Conservation (phyloP, 2,797 vertebrate species). For the Cryptoprocta ferox region DNA sequence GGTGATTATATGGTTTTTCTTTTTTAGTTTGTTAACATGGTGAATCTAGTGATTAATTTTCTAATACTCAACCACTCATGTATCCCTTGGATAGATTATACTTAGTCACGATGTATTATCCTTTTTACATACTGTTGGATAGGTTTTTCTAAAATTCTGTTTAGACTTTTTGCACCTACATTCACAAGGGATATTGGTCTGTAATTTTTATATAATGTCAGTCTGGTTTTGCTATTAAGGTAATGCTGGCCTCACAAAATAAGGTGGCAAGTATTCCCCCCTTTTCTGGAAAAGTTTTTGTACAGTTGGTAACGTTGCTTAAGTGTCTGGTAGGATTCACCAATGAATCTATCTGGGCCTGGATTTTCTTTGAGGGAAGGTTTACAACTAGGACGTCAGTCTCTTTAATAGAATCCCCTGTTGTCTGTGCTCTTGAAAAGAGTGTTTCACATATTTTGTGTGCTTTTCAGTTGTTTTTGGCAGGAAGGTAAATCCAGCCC, state of each 20-base stretch:
- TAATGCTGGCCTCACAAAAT: not conserved
- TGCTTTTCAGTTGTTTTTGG: not conserved
- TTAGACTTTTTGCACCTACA: not conserved
- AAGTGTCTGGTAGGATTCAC: not conserved
- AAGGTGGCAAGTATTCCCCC: not conserved
- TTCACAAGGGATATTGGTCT: not conserved
- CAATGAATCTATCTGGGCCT: not conserved
- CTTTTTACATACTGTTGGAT: not conserved
- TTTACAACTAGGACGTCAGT: not conserved
- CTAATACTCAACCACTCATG: not conserved
- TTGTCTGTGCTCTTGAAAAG: not conserved
- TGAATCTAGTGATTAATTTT: not conserved
- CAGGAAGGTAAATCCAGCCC: not conserved
- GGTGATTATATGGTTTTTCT: not conserved
- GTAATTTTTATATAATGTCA: not conserved
- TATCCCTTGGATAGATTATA: not conserved
- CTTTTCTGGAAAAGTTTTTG: not conserved
- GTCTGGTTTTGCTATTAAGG: not conserved
- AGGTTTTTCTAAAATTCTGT: not conserved
- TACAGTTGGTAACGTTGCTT: not conserved
- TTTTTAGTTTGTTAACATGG: not conserved
- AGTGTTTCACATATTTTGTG: not conserved
- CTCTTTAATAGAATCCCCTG: not conserved
- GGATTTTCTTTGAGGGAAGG: not conserved
- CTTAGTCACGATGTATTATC: not conserved